These are phyloP conservation scores for Empidonax traillii DNA, from an alignment of 2,113 vertebrate genomes.

Conservation along the genomic window DNA sequence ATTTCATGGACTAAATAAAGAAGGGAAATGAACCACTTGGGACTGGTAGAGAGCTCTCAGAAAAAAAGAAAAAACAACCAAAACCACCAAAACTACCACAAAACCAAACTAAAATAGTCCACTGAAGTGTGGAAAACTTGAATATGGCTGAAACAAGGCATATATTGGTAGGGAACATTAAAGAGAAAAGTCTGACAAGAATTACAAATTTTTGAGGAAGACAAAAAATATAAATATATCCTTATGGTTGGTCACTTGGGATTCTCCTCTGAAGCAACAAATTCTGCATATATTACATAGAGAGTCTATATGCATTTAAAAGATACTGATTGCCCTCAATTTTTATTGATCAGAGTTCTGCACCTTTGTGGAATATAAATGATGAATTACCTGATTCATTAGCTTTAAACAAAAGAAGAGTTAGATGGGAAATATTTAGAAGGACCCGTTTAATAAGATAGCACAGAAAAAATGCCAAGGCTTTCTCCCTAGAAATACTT, in stretches of 20 bases:
- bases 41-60: neutral
- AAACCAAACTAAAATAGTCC: neutral
- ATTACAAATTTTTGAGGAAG: neutral
- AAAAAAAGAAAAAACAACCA: neutral
- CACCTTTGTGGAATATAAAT: neutral
- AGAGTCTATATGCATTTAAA: neutral
- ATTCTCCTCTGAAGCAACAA: neutral
- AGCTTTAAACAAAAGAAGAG: conserved; percentile 1
- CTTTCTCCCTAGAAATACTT: neutral
- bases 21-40: neutral
- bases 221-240: neutral
- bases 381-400: neutral
- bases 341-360: neutral
- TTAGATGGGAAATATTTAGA: neutral
- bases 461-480: neutral
- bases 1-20: neutral
- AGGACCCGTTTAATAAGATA: neutral
- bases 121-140: neutral
- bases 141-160: neutral
- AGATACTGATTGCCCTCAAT: neutral
- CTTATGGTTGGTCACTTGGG: neutral
- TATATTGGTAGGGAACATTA: neutral
- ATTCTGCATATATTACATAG: neutral
- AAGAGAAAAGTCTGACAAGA: neutral
- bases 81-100: neutral